These are phyloP conservation scores for Cerastis leucographa DNA, from an alignment of 2,888 invertebrate genomes.

Conservation along the genomic window DNA sequence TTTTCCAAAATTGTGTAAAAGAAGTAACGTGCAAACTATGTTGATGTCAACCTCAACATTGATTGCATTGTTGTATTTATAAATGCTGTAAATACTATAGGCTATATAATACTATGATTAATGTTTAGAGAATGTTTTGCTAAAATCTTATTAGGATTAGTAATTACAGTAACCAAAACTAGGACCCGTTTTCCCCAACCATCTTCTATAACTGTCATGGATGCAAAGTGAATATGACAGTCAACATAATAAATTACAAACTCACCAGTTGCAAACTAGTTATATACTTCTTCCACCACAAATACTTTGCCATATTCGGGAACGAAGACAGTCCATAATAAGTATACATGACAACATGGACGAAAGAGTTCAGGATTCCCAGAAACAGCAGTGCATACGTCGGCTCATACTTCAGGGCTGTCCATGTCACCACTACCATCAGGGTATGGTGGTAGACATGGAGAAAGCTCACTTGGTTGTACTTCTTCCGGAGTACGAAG, in stretches of 20 bases:
- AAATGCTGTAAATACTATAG: not conserved
- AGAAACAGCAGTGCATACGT: conserved; percentile 43
- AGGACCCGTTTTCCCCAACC: not conserved
- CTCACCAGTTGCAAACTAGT: conserved; percentile 93
- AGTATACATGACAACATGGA: conserved; percentile 94
- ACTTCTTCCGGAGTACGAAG: conserved; percentile 94
- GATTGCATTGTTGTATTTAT: not conserved
- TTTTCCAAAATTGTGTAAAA: not conserved
- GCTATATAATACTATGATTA: no score
- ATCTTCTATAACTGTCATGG: not conserved
- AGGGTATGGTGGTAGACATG: conserved; percentile 95
- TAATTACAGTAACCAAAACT: not conserved
- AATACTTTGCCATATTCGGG: conserved; percentile 92
- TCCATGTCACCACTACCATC: conserved; percentile 91
- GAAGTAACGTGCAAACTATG: not conserved
- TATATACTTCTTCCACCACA: conserved; percentile 96
- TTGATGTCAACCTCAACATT: not conserved
- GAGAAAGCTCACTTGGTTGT: conserved; percentile 94
- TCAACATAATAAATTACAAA: conserved; percentile 52
- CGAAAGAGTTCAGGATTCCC: conserved; percentile 70
- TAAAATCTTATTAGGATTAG: not conserved
- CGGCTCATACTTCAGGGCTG: conserved; percentile 76
- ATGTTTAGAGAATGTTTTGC: not conserved
- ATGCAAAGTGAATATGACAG: not conserved
- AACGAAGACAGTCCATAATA: conserved; percentile 93